Conservation (phyloP, 1,140 invertebrate genomes). For the Drosophila kepulauana region DNA sequence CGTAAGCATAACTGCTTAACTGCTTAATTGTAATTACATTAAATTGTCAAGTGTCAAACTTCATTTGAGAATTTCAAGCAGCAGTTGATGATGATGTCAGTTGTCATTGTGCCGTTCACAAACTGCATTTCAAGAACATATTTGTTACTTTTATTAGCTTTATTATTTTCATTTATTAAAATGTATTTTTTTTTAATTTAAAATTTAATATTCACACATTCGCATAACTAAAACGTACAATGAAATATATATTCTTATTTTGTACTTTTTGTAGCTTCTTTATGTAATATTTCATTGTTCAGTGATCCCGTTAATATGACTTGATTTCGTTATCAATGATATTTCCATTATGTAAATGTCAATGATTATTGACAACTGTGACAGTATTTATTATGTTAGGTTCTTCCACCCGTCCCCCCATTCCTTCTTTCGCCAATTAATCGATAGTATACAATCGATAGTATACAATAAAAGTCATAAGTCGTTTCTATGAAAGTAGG, state of each 20-base stretch:
- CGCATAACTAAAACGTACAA: background rate
- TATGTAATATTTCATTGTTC: background rate
- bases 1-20: background rate
- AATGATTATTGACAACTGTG: no score
- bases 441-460: background rate
- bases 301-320: background rate
- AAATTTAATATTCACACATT: background rate
- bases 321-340: background rate
- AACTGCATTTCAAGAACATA: conserved; percentile 5
- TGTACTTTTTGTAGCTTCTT: background rate
- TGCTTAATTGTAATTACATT: background rate
- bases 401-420: background rate
- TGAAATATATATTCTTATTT: background rate
- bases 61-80: background rate
- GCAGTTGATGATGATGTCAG: no score
- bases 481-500: background rate
- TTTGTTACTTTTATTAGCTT: background rate
- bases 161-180: conserved; percentile 23
- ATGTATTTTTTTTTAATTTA: background rate
- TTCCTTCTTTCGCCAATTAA: background rate
- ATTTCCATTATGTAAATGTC: background rate
- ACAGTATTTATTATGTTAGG: background rate
- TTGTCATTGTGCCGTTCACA: conserved; percentile 9
- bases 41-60: background rate
- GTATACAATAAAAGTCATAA: background rate